Evolutionary conservation across 2,888 invertebrate species (phyloP), one percentile per base, ranked within the genome.

Genomic region (Gibbula magus): DNA sequence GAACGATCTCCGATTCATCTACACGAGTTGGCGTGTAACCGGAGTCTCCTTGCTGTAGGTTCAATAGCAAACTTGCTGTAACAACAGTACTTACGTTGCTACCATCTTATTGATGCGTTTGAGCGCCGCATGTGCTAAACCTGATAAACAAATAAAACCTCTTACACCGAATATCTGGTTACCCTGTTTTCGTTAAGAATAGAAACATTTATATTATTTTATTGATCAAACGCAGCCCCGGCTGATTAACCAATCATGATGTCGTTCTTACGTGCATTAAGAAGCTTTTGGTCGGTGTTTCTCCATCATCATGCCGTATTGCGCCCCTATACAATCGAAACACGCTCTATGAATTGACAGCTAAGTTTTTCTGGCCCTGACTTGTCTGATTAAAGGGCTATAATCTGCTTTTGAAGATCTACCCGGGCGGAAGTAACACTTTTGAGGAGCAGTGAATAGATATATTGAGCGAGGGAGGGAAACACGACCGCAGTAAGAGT

Each of bases 161-260:
- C 61, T 61, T 29, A 61, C 61, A 61, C 29, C 61, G 25, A 29
- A 29, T 25, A 61, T 61, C 61, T 25, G 29, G 61, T 61, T 61
- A 29, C 61, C 29, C 18, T 29, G 61, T 61, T 61, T 61, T 16
- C 61, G 61, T 61, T 61, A 25, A 61, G 61, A 61, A 61, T 61
- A 61, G 61, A 61, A 61, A 61, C 61, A 61, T 61, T 61, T 61
- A 61, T 61, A 61, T 61, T 61, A 61, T 61, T 61, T 25, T 61
- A 61, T 61, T 61, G 61, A 61, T 61, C 29, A 25, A 8, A 25
- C 29, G 16, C 25, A 29, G 2, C 61, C 29, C 61, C 18, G 29
- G 29, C 29, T 61, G 61, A 61, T 61, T 61, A 61, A 29, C 29
- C 61, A 61, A 61, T 61, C 61, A 25, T 25, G 61, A 29, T 29